Percentiles rank a stretch among this genome's conserved stretches.
Evolutionary conservation across 2,888 invertebrate species (phyloP).

Genomic region (Drosophila algonquin): DNA sequence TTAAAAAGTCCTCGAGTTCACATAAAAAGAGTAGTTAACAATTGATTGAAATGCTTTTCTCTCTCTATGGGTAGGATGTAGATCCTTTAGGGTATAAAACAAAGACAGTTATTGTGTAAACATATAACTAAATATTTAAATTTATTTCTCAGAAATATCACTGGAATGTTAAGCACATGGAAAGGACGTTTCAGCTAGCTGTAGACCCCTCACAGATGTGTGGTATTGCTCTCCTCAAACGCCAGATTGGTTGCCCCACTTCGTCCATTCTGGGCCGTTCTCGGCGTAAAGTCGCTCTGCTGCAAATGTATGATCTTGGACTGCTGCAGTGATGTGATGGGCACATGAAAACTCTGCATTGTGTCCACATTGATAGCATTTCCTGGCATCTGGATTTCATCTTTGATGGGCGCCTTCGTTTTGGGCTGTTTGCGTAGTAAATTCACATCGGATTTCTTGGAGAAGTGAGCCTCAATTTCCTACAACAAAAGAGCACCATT

Average conservation of each 20-base stretch:
- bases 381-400: constrained; percentile 31
- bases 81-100: background rate
- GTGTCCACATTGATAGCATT: constrained; percentile 67
- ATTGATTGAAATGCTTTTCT: constrained; percentile 3
- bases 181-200: constrained; percentile 10
- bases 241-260: constrained; percentile 72
- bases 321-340: constrained; percentile 70
- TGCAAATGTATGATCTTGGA: constrained; percentile 80
- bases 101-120: background rate
- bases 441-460: constrained; percentile 79
- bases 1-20: constrained; percentile 60
- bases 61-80: too few species aligned
- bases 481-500: constrained; percentile 34
- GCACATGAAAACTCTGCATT: constrained; percentile 72
- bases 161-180: constrained; percentile 44
- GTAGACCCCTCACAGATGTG: constrained; percentile 68
- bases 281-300: constrained; percentile 76
- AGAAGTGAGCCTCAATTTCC: constrained; percentile 83
- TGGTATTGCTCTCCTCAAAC: constrained; percentile 80
- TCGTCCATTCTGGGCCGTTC: constrained; percentile 30
- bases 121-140: constrained; percentile 27
- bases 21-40: constrained; percentile 60
- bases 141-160: constrained; percentile 66
- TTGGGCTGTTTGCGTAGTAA: constrained; percentile 64
- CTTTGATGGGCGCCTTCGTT: constrained; percentile 35